These are phyloP conservation scores for Ephestia elutella DNA, from an alignment of 1,140 invertebrate species.

Conservation along the genomic window DNA sequence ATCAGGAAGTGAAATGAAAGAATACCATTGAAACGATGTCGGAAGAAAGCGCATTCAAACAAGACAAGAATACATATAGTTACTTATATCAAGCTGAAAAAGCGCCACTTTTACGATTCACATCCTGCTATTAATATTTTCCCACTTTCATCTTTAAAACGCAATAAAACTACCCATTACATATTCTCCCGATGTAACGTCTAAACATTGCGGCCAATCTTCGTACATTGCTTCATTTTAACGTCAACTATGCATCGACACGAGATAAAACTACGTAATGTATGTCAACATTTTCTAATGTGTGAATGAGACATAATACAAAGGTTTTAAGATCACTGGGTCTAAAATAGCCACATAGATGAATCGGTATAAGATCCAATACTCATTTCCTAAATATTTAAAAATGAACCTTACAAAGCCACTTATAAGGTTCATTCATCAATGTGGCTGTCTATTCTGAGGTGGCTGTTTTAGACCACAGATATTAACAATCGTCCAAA, in stretches of 20 bases:
- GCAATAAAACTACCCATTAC: constrained; percentile 9
- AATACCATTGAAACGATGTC: not conserved
- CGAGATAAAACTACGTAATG: no score
- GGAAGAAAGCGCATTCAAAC: not conserved
- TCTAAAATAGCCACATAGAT: no score
- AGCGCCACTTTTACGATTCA: not conserved
- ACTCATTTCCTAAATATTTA: no score
- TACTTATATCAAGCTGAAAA: not conserved
- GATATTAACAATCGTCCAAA: constrained; percentile 3
- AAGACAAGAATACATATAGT: not conserved
- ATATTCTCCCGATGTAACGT: constrained; percentile 1
- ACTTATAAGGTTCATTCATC: no score
- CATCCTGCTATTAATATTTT: not conserved
- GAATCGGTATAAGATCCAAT: no score
- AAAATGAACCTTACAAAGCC: no score
- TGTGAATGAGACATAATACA: no score
- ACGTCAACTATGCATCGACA: no score
- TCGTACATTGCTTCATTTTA: no score
- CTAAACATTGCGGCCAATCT: not conserved
- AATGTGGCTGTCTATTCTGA: no score
- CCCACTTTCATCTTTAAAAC: constrained; percentile 9
- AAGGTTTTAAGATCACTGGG: no score
- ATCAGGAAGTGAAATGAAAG: not conserved
- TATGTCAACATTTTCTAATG: no score
- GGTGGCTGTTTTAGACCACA: not conserved